phyloP scores from a whole-genome alignment of 1,140 invertebrate species.

The Melanaphis sacchari region DNA sequence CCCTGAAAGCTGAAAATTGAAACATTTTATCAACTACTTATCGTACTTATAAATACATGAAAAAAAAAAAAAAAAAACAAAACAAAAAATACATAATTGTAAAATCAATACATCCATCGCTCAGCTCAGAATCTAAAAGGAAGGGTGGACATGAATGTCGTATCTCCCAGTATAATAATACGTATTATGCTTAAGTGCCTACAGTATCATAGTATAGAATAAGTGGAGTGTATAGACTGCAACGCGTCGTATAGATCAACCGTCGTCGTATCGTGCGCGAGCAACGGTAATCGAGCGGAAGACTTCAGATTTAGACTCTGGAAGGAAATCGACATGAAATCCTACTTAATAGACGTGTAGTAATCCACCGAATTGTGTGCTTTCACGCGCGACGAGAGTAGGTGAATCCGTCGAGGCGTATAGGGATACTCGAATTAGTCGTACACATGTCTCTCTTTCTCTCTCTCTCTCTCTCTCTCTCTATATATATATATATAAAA shows the following conservation, averaged over 20 bases:
- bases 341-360: neutral
- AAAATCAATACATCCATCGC: too few relatives aligned
- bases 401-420: neutral
- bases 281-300: constrained; percentile 35
- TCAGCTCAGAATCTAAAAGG: too few relatives aligned
- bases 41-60: too few relatives aligned
- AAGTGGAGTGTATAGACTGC: neutral
- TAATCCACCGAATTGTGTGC: neutral
- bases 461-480: neutral
- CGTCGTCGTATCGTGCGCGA: neutral
- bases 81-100: too few relatives aligned
- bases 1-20: too few relatives aligned
- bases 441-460: neutral
- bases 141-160: neutral
- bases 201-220: neutral
- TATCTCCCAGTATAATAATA: neutral
- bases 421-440: neutral
- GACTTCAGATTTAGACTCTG: constrained; percentile 29
- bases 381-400: neutral
- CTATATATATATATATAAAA: neutral
- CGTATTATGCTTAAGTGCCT: neutral
- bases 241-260: neutral
- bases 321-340: constrained; percentile 13
- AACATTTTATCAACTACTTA: too few relatives aligned
- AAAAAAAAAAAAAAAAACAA: too few relatives aligned